Evolutionary conservation across 2,888 invertebrate genomes (phyloP).

Genomic region (Leucozona laternaria): DNA sequence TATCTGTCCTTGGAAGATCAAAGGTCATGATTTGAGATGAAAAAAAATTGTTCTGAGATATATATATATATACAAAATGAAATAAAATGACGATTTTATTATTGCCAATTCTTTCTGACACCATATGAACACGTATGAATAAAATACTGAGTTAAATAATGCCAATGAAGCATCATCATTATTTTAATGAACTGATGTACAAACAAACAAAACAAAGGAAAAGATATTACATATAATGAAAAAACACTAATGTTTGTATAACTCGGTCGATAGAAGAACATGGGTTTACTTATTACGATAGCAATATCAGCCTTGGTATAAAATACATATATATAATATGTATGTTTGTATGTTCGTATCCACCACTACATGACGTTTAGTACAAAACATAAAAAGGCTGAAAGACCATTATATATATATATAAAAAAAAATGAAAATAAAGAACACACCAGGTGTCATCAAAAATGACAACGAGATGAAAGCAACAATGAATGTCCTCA

Average conservation of each 20-base stretch:
- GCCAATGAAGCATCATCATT: background rate
- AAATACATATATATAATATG: background rate
- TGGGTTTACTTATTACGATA: conserved; percentile 44
- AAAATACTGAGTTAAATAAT: background rate
- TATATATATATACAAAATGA: background rate
- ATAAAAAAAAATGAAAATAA: conserved; percentile 9
- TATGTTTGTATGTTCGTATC: background rate
- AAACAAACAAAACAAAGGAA: background rate
- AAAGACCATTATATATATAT: background rate
- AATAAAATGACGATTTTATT: background rate
- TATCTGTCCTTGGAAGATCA: no score
- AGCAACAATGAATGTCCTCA: conserved; percentile 57
- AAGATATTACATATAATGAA: background rate
- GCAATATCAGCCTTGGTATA: conserved; percentile 9
- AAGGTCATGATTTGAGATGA: background rate
- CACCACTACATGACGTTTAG: conserved; percentile 11
- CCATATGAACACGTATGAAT: background rate
- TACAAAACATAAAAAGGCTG: conserved; percentile 21
- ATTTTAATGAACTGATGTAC: background rate
- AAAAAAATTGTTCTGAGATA: background rate
- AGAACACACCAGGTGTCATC: conserved; percentile 36
- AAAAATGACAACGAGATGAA: conserved; percentile 66
- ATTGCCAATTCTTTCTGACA: background rate
- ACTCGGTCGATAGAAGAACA: conserved; percentile 28
- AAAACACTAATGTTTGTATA: background rate